phyloP scores from a whole-genome alignment of 30 jellyfish, hydroid and myxozoan species.

The Aurelia aurita region DNA sequence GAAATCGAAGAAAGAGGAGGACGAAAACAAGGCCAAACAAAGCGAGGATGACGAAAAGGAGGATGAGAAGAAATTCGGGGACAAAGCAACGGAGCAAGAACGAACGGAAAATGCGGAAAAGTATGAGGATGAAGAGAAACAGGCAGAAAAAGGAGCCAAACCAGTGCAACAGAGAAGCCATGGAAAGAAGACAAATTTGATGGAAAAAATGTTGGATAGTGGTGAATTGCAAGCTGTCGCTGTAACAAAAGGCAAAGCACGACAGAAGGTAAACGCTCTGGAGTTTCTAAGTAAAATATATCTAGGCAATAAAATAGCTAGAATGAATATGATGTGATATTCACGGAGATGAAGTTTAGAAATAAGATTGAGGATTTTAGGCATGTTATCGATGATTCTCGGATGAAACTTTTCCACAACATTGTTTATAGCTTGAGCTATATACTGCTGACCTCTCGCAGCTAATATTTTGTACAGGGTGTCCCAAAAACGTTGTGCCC shows the following conservation, averaged over 20 bases:
- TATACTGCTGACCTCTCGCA: no score
- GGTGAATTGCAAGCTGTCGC: conserved; percentile 53
- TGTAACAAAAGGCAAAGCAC: conserved; percentile 55
- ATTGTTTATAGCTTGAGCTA: no score
- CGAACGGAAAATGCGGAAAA: conserved; percentile 61
- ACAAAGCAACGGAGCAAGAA: conserved; percentile 55
- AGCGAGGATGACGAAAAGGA: background rate
- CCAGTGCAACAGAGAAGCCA: conserved; percentile 54
- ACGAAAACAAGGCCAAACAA: conserved; percentile 8
- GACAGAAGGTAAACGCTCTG: background rate
- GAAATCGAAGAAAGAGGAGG: conserved; percentile 12
- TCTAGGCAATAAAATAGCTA: no score
- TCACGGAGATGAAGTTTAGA: no score
- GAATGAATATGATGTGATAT: no score
- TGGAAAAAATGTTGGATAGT: conserved; percentile 56
- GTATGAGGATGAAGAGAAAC: conserved; percentile 65
- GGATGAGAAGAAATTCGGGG: conserved; percentile 18
- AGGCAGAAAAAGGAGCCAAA: conserved; percentile 8
- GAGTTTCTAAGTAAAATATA: no score
- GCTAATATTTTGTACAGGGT: no score
- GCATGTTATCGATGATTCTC: no score
- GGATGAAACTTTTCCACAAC: no score
- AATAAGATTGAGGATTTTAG: no score
- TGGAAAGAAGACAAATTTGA: conserved; percentile 20
- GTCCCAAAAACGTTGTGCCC: no score